A percentile compares a stretch with the other conserved stretches of the same genome.
phyloP scores from a whole-genome alignment of 2,797 vertebrate genomes.

The Balearica regulorum region DNA sequence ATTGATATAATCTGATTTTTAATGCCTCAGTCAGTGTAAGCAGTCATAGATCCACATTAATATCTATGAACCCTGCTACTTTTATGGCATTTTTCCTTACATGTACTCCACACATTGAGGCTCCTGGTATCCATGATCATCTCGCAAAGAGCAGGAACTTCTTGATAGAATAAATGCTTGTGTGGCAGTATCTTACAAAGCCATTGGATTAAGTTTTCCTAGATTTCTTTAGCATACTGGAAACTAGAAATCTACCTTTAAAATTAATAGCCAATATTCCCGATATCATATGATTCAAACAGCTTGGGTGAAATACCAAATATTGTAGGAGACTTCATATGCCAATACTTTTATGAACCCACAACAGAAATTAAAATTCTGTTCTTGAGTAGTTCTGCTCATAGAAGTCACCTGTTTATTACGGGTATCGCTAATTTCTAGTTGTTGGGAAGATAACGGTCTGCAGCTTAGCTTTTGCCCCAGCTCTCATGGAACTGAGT shows the following conservation, averaged over 20 bases:
- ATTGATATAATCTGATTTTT: conserved; percentile 64
- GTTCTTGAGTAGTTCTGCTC: neutral
- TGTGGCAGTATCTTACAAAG: neutral
- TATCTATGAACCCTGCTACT: neutral
- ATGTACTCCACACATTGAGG: neutral
- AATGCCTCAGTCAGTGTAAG: conserved; percentile 77
- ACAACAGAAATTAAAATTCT: neutral
- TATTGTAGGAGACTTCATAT: neutral
- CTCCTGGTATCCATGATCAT: neutral
- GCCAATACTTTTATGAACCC: neutral
- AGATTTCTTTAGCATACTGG: neutral
- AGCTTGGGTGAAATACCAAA: neutral
- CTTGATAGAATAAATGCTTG: neutral
- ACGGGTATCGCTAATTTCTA: neutral
- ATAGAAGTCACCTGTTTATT: neutral
- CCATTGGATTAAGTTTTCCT: neutral
- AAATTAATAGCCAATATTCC: neutral
- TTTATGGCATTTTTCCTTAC: neutral
- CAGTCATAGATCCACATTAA: neutral
- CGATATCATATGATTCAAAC: neutral
- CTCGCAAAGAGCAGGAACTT: neutral
- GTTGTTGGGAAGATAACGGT: neutral
- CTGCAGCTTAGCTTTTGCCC: neutral
- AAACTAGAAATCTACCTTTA: neutral
- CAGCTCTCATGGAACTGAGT: neutral